Base-by-base conservation (phyloP, 2,888 invertebrate genomes). In the Pachliopta kotzebuea region DNA sequence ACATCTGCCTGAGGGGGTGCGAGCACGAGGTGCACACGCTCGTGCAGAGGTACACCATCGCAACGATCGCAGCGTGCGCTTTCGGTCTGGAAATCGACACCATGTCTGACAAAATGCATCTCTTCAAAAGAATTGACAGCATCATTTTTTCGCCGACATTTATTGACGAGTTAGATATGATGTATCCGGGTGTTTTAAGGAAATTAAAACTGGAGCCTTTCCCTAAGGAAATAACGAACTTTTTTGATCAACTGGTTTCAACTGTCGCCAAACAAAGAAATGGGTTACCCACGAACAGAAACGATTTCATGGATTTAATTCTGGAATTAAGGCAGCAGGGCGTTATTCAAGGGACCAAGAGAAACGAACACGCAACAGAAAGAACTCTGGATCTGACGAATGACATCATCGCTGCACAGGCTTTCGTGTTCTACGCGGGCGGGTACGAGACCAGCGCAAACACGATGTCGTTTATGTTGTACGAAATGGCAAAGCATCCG, bases 401-500 rank as follows among this genome's bases (percentile, higher is more conserved):
- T 8, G 57, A 57, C 18, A 23, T 65, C 0, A 81, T 88, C 21
- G 77, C 80, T 1, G 84, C 88, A 0, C 89, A 91, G 70, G 84
- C 84, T 2, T 84, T 88, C 67, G 74, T 88, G 21, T 90, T 92
- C 69, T 90, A 86, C 63, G 74, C 77, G 0, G 92, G 82, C 9
- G 91, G 92, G 0, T 91, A 85, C 68, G 91, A 90, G 68, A 90
- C 90, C 1, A 85, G 83, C 50, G 84, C 91, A 0, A 83, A 85
- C 0, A 83, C 87, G 0, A 76, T 90, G 68, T 68, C 83, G 0
- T 87, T 81, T 54, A 68, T 82, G 49, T 66, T 85, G 18, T 84
- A 85, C 65, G 75, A 84, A 64, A 66, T 91, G 17, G 87, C 89
- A 1, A 53, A 72, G 4, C 78, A 90, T 68, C 82, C 76, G 18